These are phyloP conservation scores for Pseudobourletiella spinata DNA, from an alignment of 1,140 invertebrate species.

Conservation along the genomic window DNA sequence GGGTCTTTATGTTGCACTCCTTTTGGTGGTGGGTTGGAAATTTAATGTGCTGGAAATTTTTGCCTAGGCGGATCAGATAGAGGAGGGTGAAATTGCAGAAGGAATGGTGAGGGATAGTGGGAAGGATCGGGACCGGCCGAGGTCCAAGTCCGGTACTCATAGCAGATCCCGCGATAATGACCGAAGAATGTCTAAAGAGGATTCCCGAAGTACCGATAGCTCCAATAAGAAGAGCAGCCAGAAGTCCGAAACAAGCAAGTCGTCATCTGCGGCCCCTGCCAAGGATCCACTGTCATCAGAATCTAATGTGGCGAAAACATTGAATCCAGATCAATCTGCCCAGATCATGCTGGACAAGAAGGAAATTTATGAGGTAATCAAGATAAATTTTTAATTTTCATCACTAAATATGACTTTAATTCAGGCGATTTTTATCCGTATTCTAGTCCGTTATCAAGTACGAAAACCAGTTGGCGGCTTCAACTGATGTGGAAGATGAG, in stretches of 20 bases:
- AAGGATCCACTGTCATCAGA: neutral
- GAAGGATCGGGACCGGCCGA: constrained; percentile 11
- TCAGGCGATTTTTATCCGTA: neutral
- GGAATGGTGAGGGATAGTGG: too few relatives aligned
- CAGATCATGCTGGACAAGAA: constrained; percentile 1
- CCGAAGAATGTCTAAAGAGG: neutral
- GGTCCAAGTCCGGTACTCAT: neutral
- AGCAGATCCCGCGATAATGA: neutral
- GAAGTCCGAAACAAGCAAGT: neutral
- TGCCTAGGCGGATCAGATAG: constrained; percentile 39
- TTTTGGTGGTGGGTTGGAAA: too few relatives aligned
- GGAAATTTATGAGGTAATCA: constrained; percentile 12
- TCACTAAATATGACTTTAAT: neutral
- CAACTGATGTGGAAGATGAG: neutral
- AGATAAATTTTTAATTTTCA: neutral
- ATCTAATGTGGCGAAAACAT: neutral
- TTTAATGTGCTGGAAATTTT: too few relatives aligned
- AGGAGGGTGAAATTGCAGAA: neutral
- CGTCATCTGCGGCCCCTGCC: neutral
- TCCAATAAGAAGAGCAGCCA: neutral
- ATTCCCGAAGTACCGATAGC: too few relatives aligned
- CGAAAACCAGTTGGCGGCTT: constrained; percentile 7
- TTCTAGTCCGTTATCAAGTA: constrained; percentile 8
- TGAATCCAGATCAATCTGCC: neutral
- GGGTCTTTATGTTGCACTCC: too few relatives aligned